Evolutionary conservation across 2,888 invertebrate genomes (phyloP), one percentile per base, ranked within the genome.

Genomic region (Marasmarcha lunaedactyla): DNA sequence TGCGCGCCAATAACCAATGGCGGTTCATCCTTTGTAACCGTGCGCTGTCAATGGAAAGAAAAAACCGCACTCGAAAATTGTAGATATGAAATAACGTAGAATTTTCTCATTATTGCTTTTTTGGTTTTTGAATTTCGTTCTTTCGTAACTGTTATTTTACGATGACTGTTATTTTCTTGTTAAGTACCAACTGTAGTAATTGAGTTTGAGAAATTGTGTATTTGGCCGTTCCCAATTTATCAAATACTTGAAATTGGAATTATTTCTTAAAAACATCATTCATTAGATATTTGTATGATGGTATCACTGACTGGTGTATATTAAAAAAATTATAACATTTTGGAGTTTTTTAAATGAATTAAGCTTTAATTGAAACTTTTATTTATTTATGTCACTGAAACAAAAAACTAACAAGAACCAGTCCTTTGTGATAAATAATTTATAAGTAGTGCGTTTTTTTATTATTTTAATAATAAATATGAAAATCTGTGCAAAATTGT

Each of bases 401-500:
- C 46, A 52, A 46, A 44, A 46, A 48, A 47, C 65, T 60, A 68
- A 67, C 67, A 71, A 64, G 69, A 73, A 77, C 70, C 71, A 72
- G 62, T 71, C 65, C 71, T 66, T 74, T 79, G 78, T 81, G 78
- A 81, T 79, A 81, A 68, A 69, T 74, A 71, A n/a, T 68, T 72
- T 71, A 64, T 72, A 70, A 71, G 69, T 57, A 59, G 59, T 53
- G 20, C 20, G 20, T 44, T 49, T 48, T 54, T 57, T 52, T 57
- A 55, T 58, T 49, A 52, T 63, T 59, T 61, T 63, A 64, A 59
- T 59, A 48, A 41, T 46, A 50, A 48, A 49, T 63, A 59, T 61
- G 57, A 45, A 46, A 53, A 48, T 47, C 49, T 53, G 50, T 59
- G 54, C 55, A 55, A 58, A 55, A 52, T 50, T 60, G 61, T 65